Evolutionary conservation across 2,888 invertebrate species (phyloP).

Genomic region (Cataglyphis altisquamis): DNA sequence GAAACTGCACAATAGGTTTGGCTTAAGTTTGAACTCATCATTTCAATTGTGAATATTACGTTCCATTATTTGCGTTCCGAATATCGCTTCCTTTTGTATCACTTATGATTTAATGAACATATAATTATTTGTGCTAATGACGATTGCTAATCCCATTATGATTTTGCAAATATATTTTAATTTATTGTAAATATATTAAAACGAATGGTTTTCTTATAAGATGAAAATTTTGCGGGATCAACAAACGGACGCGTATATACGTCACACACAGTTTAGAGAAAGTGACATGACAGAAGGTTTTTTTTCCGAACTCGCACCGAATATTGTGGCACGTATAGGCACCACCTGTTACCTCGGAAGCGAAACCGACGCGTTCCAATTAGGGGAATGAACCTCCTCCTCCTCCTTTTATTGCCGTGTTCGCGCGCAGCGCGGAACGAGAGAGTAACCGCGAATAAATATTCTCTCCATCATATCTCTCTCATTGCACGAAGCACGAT

Average conservation of each 20-base stretch:
- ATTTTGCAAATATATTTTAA: not conserved
- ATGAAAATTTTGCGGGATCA: not conserved
- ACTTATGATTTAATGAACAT: not conserved
- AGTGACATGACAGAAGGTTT: constrained; percentile 52
- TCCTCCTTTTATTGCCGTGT: constrained; percentile 71
- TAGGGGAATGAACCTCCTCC: constrained; percentile 72
- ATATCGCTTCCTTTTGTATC: not conserved
- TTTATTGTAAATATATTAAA: not conserved
- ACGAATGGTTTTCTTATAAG: not conserved
- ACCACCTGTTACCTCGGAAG: constrained; percentile 76
- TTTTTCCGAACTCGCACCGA: constrained; percentile 19
- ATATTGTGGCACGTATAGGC: constrained; percentile 57
- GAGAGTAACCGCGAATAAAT: constrained; percentile 72
- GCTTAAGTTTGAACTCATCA: not conserved
- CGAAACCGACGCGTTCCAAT: constrained; percentile 73
- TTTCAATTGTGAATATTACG: constrained; percentile 20
- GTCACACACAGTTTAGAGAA: not conserved
- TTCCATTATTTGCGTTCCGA: not conserved
- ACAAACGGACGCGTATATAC: not conserved
- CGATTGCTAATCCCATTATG: not conserved
- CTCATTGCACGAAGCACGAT: constrained; percentile 63
- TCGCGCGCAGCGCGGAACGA: constrained; percentile 57
- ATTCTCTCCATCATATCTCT: constrained; percentile 65
- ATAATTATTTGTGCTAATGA: not conserved
- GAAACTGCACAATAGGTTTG: not conserved